Conservation (phyloP, 1,140 invertebrate species). For the Bombus confusus region DNA sequence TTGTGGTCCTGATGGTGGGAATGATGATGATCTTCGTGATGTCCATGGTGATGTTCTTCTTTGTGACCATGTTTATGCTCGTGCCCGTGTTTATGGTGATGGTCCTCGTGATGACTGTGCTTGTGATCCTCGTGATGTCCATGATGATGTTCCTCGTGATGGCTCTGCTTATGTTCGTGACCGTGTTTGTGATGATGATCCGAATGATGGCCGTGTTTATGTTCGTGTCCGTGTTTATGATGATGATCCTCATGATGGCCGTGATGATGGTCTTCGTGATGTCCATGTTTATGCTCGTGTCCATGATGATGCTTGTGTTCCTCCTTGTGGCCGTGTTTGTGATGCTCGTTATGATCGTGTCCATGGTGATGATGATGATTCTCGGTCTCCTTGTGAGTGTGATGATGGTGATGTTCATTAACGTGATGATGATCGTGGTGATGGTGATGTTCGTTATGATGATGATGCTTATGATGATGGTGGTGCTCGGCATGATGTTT, state of each 20-base stretch:
- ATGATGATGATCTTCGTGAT: conserved; percentile 74
- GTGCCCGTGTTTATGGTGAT: conserved; percentile 71
- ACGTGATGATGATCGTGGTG: conserved; percentile 73
- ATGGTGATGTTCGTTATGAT: conserved; percentile 74
- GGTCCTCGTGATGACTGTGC: conserved; percentile 67
- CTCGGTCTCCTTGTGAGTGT: conserved; percentile 76
- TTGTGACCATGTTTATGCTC: conserved; percentile 74
- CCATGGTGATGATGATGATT: conserved; percentile 77
- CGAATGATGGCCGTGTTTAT: conserved; percentile 71
- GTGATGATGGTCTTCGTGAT: conserved; percentile 74
- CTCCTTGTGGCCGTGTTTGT: conserved; percentile 69
- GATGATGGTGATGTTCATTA: conserved; percentile 75
- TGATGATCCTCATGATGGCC: conserved; percentile 74
- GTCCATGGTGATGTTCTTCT: conserved; percentile 73
- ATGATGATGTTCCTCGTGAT: conserved; percentile 64
- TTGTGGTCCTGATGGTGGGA: conserved; percentile 70
- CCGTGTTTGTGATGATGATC: conserved; percentile 67
- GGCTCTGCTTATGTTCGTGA: conserved; percentile 65
- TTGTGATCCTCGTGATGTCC: conserved; percentile 63
- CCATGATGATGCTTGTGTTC: conserved; percentile 70
- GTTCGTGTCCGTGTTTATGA: conserved; percentile 74
- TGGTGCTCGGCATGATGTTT: conserved; percentile 75
- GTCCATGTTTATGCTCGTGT: conserved; percentile 73
- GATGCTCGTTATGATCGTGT: conserved; percentile 73
- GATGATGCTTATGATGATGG: conserved; percentile 72